phyloP scores from a whole-genome alignment of 2,113 vertebrate genomes.

The Mustela nigripes region DNA sequence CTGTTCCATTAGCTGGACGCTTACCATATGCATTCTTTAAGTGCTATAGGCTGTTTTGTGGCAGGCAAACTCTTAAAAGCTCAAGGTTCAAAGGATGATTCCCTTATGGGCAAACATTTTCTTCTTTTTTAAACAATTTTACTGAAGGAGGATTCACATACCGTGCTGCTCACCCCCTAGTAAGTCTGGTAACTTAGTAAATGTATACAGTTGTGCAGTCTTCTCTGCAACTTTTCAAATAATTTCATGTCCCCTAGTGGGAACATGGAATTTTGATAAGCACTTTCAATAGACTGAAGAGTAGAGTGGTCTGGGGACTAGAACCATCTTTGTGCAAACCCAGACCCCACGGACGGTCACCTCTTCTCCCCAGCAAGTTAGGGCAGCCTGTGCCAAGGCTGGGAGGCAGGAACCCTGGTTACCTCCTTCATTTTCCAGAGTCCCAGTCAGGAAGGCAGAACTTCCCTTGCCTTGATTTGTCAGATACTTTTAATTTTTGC shows the following conservation, averaged over 20 bases:
- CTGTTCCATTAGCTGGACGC: neutral
- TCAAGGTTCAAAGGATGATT: slow-evolving; percentile 3
- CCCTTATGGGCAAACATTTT: neutral
- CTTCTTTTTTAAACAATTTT: neutral
- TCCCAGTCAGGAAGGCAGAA: neutral
- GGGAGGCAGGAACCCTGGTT: neutral
- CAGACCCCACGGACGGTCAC: neutral
- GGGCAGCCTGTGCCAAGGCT: rapidly evolving
- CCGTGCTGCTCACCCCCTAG: neutral
- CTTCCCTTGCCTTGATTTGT: neutral
- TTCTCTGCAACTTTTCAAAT: neutral
- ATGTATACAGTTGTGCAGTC: neutral
- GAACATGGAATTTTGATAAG: neutral
- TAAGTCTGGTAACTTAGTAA: neutral
- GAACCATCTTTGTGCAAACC: neutral
- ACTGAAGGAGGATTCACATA: neutral
- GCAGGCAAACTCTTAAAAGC: neutral
- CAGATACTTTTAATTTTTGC: neutral
- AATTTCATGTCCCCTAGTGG: neutral
- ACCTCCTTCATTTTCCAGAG: neutral
- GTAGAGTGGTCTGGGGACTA: neutral
- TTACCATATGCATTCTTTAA: neutral
- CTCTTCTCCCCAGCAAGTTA: neutral
- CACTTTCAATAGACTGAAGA: neutral
- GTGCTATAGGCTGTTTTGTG: neutral